Evolutionary conservation across 2,888 invertebrate genomes (phyloP).

Genomic region (Drosophila acutilabella): DNA sequence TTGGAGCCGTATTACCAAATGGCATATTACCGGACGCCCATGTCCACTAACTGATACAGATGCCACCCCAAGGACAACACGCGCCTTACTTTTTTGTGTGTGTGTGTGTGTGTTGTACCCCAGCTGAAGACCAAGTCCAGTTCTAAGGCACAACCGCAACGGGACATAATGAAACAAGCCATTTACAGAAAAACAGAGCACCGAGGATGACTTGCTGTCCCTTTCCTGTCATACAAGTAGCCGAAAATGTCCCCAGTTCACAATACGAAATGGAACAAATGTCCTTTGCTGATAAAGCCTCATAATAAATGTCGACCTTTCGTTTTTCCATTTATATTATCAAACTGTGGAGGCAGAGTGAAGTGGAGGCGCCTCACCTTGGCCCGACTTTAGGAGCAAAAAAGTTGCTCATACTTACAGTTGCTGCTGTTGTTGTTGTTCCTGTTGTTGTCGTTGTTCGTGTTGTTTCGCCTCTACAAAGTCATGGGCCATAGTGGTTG

Average conservation of each 20-base stretch:
- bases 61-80: constrained; percentile 77
- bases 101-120: not conserved
- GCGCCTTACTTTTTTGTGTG: constrained; percentile 16
- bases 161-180: constrained; percentile 64
- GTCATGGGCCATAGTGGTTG: constrained; percentile 14
- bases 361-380: constrained; percentile 21
- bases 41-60: constrained; percentile 75
- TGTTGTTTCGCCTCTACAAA: constrained; percentile 28
- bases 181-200: constrained; percentile 33
- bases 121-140: not conserved
- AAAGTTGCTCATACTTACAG: constrained; percentile 33
- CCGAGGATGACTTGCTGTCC: constrained; percentile 16
- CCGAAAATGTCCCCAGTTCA: constrained; percentile 75
- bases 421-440: constrained; percentile 20
- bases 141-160: constrained; percentile 26
- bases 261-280: constrained; percentile 82
- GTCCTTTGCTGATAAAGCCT: constrained; percentile 84
- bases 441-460: constrained; percentile 9
- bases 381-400: constrained; percentile 22
- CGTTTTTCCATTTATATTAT: constrained; percentile 85
- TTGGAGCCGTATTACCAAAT: constrained; percentile 50
- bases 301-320: constrained; percentile 85
- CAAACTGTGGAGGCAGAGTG: constrained; percentile 40
- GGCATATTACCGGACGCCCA: constrained; percentile 72
- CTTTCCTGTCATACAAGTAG: constrained; percentile 57